These are phyloP conservation scores for Ptilonorhynchus violaceus DNA, from an alignment of 2,113 vertebrate species.

Conservation along the genomic window DNA sequence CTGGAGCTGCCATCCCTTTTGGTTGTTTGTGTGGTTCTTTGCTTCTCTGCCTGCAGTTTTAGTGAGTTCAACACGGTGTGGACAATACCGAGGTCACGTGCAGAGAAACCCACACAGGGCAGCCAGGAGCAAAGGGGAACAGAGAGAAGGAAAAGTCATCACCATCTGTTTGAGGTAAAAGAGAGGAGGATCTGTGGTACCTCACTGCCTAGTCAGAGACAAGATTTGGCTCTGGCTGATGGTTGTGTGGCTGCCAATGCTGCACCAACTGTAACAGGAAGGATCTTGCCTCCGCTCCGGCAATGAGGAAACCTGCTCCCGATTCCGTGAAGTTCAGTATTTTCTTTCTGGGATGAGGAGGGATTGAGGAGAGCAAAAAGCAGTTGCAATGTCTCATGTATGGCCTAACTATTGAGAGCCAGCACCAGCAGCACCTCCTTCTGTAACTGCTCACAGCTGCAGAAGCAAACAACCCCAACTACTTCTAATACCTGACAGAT, in stretches of 20 bases:
- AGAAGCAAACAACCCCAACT: neutral
- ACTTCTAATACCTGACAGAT: neutral
- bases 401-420: neutral
- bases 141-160: neutral
- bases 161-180: neutral
- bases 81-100: neutral
- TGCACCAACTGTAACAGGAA: neutral
- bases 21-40: neutral
- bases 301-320: neutral
- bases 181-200: neutral
- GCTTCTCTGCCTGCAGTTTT: neutral
- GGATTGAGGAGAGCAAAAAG: neutral
- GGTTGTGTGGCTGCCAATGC: neutral
- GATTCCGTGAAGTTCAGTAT: neutral
- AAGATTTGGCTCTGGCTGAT: neutral
- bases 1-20: neutral
- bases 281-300: neutral
- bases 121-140: neutral
- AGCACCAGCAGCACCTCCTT: neutral
- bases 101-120: neutral
- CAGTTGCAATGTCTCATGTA: neutral
- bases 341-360: neutral
- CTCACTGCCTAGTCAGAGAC: neutral
- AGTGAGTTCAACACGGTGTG: rapidly evolving
- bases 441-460: neutral